Evolutionary conservation across 2,888 invertebrate species (phyloP).

Genomic region (Idaea straminata): DNA sequence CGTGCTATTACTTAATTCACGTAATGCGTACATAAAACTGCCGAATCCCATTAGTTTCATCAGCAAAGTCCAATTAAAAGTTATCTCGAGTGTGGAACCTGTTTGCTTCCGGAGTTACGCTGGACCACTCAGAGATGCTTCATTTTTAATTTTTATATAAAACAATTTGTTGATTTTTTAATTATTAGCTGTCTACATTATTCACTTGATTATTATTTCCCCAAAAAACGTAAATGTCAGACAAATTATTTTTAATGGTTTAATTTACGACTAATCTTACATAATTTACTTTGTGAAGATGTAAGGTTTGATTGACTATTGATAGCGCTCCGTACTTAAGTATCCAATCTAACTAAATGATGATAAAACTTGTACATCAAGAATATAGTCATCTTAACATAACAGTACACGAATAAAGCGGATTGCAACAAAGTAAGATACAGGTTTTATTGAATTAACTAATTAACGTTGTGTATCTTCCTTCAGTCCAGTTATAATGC

Average conservation of each 20-base stretch:
- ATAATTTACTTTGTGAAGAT: not conserved
- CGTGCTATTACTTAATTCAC: constrained; percentile 59
- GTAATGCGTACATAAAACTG: constrained; percentile 54
- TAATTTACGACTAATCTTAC: no score
- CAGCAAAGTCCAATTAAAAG: constrained; percentile 61
- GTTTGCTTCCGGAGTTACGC: constrained; percentile 77
- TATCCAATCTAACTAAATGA: constrained; percentile 13
- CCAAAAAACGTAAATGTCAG: no score
- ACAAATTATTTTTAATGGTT: no score
- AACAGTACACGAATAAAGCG: constrained; percentile 8
- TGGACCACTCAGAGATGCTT: constrained; percentile 46
- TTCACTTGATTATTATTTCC: not conserved
- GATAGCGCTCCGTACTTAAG: constrained; percentile 11
- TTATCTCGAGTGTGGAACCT: constrained; percentile 61
- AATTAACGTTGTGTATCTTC: not conserved
- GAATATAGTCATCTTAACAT: constrained; percentile 9
- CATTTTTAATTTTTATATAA: not conserved
- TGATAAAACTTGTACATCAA: not conserved
- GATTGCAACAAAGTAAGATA: constrained; percentile 37
- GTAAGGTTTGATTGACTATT: constrained; percentile 9
- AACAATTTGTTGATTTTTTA: constrained; percentile 52
- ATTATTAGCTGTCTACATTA: constrained; percentile 31
- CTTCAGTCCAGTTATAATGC: not conserved
- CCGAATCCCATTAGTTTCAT: constrained; percentile 20
- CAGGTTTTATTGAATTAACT: constrained; percentile 27